phyloP scores from a whole-genome alignment of 2,888 invertebrate genomes.

The Drosophila bunnanda region DNA sequence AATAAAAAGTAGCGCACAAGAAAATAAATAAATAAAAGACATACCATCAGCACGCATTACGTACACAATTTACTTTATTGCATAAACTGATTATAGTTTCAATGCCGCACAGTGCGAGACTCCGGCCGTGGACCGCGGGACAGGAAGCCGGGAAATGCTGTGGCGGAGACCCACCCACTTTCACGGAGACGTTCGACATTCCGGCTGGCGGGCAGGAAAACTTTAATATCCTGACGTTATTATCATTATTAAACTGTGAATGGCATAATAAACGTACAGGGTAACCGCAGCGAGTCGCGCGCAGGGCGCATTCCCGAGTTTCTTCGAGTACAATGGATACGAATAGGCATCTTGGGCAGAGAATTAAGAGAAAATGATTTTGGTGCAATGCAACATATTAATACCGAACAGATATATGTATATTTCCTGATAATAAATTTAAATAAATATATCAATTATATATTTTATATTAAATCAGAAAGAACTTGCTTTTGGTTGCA shows the following conservation, averaged over 20 bases:
- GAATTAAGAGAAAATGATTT: neutral
- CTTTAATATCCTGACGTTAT: constrained; percentile 80
- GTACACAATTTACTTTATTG: constrained; percentile 80
- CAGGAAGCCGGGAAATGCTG: constrained; percentile 4
- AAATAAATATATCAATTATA: neutral
- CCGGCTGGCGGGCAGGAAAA: constrained; percentile 67
- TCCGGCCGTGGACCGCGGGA: neutral
- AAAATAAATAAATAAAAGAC: constrained; percentile 79
- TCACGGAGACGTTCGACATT: constrained; percentile 38
- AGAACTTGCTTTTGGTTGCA: no score
- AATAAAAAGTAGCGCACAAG: constrained; percentile 76
- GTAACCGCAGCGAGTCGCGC: constrained; percentile 66
- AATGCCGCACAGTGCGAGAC: constrained; percentile 58
- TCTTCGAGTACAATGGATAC: constrained; percentile 27
- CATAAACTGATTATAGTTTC: constrained; percentile 80
- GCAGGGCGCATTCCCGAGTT: constrained; percentile 18
- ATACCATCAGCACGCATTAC: constrained; percentile 74
- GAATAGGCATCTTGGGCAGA: neutral
- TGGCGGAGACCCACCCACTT: neutral
- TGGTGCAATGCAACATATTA: no score
- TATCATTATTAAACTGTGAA: constrained; percentile 81
- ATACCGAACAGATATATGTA: neutral
- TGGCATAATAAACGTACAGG: constrained; percentile 76
- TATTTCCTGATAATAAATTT: neutral
- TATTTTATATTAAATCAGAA: neutral